Evolutionary conservation across 2,888 invertebrate species (phyloP).

Genomic region (Ectropis crepuscularia): DNA sequence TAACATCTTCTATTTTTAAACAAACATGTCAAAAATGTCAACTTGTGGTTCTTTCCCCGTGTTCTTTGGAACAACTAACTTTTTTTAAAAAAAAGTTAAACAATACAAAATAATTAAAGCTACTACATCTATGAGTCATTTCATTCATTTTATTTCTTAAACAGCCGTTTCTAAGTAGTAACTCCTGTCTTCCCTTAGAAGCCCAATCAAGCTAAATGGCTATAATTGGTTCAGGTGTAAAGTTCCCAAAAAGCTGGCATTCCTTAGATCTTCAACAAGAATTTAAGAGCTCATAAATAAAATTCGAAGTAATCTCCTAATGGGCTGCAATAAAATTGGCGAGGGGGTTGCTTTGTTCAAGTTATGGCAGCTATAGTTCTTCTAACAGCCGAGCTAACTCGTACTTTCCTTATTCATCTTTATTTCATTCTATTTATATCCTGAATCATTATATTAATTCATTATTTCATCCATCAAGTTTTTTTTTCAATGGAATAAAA

Average conservation of each 20-base stretch:
- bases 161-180: constrained; percentile 34
- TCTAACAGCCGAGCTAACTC: neutral
- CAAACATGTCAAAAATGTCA: too few relatives aligned
- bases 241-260: constrained; percentile 49
- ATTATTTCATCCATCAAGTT: too few relatives aligned
- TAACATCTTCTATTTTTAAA: too few relatives aligned
- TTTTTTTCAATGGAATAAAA: too few relatives aligned
- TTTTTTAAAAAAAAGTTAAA: too few relatives aligned
- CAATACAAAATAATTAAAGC: too few relatives aligned
- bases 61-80: too few relatives aligned
- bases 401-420: too few relatives aligned
- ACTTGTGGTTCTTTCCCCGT: too few relatives aligned
- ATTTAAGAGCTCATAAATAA: constrained; percentile 33
- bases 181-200: constrained; percentile 57
- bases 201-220: constrained; percentile 55
- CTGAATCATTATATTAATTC: too few relatives aligned
- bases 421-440: too few relatives aligned
- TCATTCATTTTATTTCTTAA: neutral
- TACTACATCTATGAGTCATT: neutral
- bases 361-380: constrained; percentile 6
- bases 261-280: constrained; percentile 29
- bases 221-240: constrained; percentile 68
- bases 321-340: constrained; percentile 28
- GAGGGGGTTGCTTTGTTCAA: constrained; percentile 18
- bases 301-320: constrained; percentile 34